Evolutionary conservation across 2,888 invertebrate genomes (phyloP).

Genomic region (Lacanobia wlatinum): DNA sequence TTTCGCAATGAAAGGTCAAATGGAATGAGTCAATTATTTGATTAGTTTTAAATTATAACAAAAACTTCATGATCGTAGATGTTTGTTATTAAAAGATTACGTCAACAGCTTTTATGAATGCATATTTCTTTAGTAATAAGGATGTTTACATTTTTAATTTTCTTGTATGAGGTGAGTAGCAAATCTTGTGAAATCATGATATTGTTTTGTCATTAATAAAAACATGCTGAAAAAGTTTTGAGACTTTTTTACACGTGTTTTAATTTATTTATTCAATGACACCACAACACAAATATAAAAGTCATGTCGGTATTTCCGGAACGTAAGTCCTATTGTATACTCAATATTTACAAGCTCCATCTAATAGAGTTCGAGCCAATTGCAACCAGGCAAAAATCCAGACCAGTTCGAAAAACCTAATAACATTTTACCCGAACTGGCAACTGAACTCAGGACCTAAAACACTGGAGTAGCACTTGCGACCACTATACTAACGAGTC

Average conservation of each 20-base stretch:
- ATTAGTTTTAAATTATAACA: slow-evolving; percentile 32
- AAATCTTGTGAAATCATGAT: too few species aligned
- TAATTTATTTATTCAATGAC: too few species aligned
- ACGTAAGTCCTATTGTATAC: neutral
- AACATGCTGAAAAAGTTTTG: neutral
- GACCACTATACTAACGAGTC: neutral
- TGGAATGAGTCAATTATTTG: slow-evolving; percentile 25
- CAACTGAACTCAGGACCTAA: neutral
- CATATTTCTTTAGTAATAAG: neutral
- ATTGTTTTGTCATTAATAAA: neutral
- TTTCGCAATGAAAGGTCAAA: slow-evolving; percentile 36
- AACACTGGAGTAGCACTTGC: neutral
- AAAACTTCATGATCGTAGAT: slow-evolving; percentile 9
- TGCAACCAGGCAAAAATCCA: too few species aligned
- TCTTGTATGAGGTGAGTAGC: neutral
- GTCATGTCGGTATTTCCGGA: too few species aligned
- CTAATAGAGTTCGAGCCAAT: too few species aligned
- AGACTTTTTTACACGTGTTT: neutral
- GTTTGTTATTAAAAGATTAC: slow-evolving; percentile 3
- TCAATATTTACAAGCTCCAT: neutral
- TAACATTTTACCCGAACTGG: too few species aligned
- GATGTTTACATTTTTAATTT: slow-evolving; percentile 1
- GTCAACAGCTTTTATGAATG: neutral
- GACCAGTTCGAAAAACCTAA: too few species aligned
- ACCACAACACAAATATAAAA: too few species aligned